Percentiles rank a stretch among this genome's conserved stretches.
Evolutionary conservation across 2,888 invertebrate genomes (phyloP).

Genomic region (Seira ritae): DNA sequence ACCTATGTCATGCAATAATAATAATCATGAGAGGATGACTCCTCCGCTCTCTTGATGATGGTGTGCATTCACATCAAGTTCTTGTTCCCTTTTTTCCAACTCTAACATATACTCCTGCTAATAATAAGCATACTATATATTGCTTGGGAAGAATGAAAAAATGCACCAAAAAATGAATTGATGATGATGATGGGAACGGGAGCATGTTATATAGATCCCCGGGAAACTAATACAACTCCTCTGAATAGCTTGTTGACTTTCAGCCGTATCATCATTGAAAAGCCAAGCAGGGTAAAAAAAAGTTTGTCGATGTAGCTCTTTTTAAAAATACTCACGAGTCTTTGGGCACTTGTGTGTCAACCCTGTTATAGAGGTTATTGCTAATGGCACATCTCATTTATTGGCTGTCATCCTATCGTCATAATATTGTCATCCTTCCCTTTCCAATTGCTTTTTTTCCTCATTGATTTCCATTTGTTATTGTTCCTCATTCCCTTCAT

Average conservation of each 20-base stretch:
- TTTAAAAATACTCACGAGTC: no score
- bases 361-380: constrained; percentile 33
- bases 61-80: constrained; percentile 30
- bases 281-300: neutral
- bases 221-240: no score
- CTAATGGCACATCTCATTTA: constrained; percentile 52
- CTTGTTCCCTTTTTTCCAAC: neutral
- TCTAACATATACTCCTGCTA: neutral
- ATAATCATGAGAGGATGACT: constrained; percentile 13
- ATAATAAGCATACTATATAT: no score
- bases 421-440: constrained; percentile 49
- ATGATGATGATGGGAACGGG: no score
- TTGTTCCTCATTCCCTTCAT: constrained; percentile 20
- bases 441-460: constrained; percentile 37
- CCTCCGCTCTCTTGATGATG: no score
- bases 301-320: no score
- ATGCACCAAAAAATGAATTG: no score
- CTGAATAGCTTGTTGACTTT: constrained; percentile 54
- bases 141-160: no score
- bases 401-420: constrained; percentile 46
- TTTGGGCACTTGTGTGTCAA: no score
- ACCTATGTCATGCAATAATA: constrained; percentile 12
- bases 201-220: no score
- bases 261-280: constrained; percentile 30
- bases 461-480: constrained; percentile 45